Base-by-base conservation (phyloP, 2,888 invertebrate species). In the Andricus curvator region DNA sequence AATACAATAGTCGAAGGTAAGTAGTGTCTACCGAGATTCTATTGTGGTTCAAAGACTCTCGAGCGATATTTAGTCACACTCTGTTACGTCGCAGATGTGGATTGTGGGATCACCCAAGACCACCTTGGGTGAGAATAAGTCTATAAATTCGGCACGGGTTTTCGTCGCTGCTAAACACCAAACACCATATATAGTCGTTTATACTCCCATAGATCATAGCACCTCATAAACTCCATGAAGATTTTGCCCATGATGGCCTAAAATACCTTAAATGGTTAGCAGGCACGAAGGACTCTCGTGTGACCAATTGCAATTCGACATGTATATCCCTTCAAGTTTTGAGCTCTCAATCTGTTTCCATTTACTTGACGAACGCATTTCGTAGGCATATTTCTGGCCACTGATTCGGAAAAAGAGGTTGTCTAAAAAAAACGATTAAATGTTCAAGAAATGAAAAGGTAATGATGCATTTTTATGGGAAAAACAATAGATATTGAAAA, bases 131-230 rank as follows among this genome's bases (percentile, higher is more conserved):
- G 79, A 86, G 74, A 82, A 85, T 81, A 81, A 84, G 85, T 88
- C 85, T 83, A 90, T 89, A 85, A 91, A 91, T 91, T 91, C 86
- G 90, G 79, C 77, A 84, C 80, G 84, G 80, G 83, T 84, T 82
- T 84, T 79, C 81, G 22, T 74, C 77, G 70, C 80, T 82, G 80
- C 81, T 84, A 84, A 84, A 83, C 80, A 82, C 81, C 80, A 64
- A 82, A 79, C 62, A 83, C 80, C 78, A 80, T 78, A 79, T 81
- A 80, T 80, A 33, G 29, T 29, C 48, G 17, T 70, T 48, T 79
- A 66, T 77, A 78, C 78, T 82, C 80, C 76, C 78, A 74, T 77
- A 80, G 64, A 78, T 80, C 70, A 78, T 70, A 70, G 1, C 82
- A 77, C 51, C 74, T 83, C 80, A 82, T 81, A 81, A 80, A 80